Percentiles rank a stretch among this genome's conserved stretches.
These are phyloP conservation scores for Salvelinus fontinalis DNA, from an alignment of 2,113 vertebrate genomes.

Conservation along the genomic window DNA sequence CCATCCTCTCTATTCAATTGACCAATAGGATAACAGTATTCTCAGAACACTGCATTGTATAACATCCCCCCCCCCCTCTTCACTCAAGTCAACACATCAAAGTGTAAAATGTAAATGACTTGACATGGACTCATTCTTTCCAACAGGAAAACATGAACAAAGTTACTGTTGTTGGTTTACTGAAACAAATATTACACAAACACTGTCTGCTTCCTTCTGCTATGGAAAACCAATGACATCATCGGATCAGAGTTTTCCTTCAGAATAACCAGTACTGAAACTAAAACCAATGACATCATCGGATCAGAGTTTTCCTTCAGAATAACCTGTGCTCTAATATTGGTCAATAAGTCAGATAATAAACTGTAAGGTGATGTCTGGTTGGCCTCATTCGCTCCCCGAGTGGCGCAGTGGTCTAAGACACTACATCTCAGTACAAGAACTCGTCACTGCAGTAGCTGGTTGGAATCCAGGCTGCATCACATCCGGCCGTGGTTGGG, in stretches of 20 bases:
- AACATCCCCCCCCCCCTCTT: background rate
- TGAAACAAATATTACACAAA: constrained; percentile 44
- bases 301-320: constrained; percentile 1
- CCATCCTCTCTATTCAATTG: background rate
- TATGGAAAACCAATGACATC: background rate
- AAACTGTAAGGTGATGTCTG: too few species aligned
- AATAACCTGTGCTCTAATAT: background rate
- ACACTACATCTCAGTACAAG: too few species aligned
- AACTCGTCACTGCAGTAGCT: too few species aligned
- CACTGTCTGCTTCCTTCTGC: constrained; percentile 36
- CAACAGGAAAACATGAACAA: background rate
- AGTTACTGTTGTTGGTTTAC: background rate
- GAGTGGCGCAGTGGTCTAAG: too few species aligned
- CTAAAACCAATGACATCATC: constrained; percentile 32
- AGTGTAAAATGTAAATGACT: background rate
- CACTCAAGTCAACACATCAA: background rate
- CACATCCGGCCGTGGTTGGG: too few species aligned
- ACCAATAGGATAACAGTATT: background rate
- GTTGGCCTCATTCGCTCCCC: too few species aligned
- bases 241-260: too few species aligned
- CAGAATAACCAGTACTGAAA: too few species aligned
- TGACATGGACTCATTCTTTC: background rate
- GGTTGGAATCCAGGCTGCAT: too few species aligned
- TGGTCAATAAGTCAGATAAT: too few species aligned
- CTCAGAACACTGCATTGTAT: background rate